These are phyloP conservation scores for Cuniculus paca DNA, from an alignment of 2,797 vertebrate species.

Conservation along the genomic window DNA sequence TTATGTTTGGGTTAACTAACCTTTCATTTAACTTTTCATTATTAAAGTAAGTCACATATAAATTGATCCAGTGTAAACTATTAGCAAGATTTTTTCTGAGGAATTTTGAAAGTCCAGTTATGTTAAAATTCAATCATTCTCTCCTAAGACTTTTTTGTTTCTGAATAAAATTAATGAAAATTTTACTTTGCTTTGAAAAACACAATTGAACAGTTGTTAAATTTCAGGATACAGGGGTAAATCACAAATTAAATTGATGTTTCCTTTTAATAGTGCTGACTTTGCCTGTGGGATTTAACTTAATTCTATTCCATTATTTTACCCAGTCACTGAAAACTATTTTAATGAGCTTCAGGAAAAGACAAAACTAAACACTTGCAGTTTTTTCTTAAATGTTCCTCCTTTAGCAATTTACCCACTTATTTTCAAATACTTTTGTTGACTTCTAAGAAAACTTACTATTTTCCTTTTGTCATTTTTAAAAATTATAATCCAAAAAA, in stretches of 20 bases:
- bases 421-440: slow-evolving; percentile 41
- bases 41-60: background rate
- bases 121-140: background rate
- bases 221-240: background rate
- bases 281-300: slow-evolving; percentile 34
- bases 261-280: slow-evolving; percentile 18
- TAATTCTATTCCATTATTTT: slow-evolving; percentile 37
- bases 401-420: background rate
- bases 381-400: background rate
- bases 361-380: background rate
- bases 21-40: slow-evolving; percentile 52
- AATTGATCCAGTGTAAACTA: background rate
- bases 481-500: slow-evolving; percentile 10
- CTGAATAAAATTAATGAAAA: background rate
- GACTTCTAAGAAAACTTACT: background rate
- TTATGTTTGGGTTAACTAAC: slow-evolving; percentile 10
- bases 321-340: background rate
- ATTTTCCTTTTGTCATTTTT: background rate
- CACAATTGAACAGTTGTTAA: background rate
- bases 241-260: slow-evolving; percentile 33
- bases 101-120: background rate
- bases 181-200: slow-evolving; percentile 46
- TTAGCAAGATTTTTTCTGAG: background rate
- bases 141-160: slow-evolving; percentile 21
- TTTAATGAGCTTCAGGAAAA: slow-evolving; percentile 48